Evolutionary conservation across 2,797 vertebrate genomes (phyloP).

Genomic region (Nasua narica): DNA sequence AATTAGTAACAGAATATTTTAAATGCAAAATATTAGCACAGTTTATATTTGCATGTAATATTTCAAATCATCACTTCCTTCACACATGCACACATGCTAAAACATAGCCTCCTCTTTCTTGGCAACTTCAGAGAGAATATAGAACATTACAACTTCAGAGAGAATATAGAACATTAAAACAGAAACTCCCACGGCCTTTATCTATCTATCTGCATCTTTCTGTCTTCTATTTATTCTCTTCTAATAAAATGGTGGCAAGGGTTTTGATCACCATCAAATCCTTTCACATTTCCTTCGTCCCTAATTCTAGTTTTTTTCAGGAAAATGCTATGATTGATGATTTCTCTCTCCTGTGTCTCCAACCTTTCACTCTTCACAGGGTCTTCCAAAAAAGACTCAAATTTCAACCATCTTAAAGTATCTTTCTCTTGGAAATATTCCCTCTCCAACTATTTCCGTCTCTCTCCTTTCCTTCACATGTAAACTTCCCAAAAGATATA

Average conservation of each 20-base stretch:
- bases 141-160: background rate
- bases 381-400: background rate
- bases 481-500: background rate
- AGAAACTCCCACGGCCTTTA: background rate
- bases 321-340: background rate
- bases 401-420: background rate
- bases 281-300: background rate
- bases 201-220: background rate
- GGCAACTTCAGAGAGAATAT: background rate
- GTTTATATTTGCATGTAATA: constrained; percentile 30
- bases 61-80: background rate
- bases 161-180: background rate
- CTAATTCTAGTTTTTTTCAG: background rate
- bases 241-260: background rate
- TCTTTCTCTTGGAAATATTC: background rate
- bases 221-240: background rate
- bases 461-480: background rate
- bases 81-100: background rate
- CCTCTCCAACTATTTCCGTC: background rate
- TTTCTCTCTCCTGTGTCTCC: background rate
- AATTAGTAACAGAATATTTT: constrained; percentile 27
- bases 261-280: background rate
- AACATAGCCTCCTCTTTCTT: background rate
- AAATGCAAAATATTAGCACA: background rate
- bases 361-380: background rate